Conservation (phyloP, 2,888 invertebrate species). For the Prenolepis imparis region DNA sequence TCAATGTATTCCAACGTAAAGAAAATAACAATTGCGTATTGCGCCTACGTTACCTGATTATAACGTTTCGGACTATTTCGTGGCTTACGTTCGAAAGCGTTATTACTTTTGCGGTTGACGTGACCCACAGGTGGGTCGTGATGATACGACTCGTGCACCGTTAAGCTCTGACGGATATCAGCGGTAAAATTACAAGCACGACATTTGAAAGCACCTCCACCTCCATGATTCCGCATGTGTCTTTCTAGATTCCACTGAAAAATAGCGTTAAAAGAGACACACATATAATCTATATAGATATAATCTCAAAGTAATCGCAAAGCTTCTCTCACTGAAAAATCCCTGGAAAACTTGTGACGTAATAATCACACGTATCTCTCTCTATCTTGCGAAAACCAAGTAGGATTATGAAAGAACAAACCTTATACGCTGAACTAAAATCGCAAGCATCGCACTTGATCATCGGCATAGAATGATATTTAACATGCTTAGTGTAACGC, state of each 20-base stretch:
- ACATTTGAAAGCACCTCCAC: constrained; percentile 94
- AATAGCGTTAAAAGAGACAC: constrained; percentile 37
- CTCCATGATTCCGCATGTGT: constrained; percentile 96
- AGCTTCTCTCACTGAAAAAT: constrained; percentile 5
- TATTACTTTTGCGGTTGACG: constrained; percentile 82
- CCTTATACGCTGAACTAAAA: constrained; percentile 92
- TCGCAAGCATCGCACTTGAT: constrained; percentile 97
- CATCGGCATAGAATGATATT: constrained; percentile 97
- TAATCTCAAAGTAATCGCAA: constrained; percentile 28
- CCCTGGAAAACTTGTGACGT: constrained; percentile 26
- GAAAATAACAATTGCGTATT: not conserved
- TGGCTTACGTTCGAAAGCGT: constrained; percentile 81
- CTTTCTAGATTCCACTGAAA: constrained; percentile 95
- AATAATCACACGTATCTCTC: constrained; percentile 19
- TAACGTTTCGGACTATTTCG: constrained; percentile 83
- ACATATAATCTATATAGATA: constrained; percentile 35
- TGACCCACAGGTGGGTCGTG: constrained; percentile 94
- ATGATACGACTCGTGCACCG: constrained; percentile 96
- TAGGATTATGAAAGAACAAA: constrained; percentile 62
- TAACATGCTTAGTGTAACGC: constrained; percentile 96
- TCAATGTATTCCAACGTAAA: not conserved
- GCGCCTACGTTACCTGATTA: constrained; percentile 79
- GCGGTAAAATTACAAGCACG: constrained; percentile 96
- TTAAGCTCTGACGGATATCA: constrained; percentile 96
- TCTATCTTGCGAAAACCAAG: not conserved